Conservation (phyloP, 2,888 invertebrate genomes). For the Galeruca laticollis region DNA sequence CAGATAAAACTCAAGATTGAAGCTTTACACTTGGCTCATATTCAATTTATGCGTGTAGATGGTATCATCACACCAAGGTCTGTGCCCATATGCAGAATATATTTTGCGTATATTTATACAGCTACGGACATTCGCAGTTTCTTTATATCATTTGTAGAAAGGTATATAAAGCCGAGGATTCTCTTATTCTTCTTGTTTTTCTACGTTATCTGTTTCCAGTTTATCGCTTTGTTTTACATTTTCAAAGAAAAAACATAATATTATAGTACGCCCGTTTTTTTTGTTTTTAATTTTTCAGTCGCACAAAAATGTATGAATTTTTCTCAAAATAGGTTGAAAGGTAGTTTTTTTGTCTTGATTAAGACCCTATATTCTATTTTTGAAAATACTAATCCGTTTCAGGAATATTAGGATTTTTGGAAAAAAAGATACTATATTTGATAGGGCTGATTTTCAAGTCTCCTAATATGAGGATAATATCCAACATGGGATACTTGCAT, state of each 20-base stretch:
- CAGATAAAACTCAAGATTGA: constrained; percentile 39
- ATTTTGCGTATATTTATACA: constrained; percentile 40
- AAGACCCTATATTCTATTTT: no score
- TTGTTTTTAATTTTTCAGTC: no score
- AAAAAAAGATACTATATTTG: no score
- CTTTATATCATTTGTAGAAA: constrained; percentile 36
- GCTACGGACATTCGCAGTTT: constrained; percentile 23
- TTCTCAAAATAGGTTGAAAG: no score
- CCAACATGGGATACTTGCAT: no score
- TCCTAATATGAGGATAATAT: no score
- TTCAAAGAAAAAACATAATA: not conserved
- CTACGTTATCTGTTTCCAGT: constrained; percentile 2
- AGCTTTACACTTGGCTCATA: constrained; percentile 42
- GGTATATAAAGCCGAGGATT: constrained; percentile 21
- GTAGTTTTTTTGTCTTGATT: no score
- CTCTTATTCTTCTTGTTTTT: constrained; percentile 12
- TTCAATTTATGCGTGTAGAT: constrained; percentile 45
- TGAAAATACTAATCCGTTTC: no score
- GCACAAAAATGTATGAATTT: no score
- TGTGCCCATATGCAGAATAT: constrained; percentile 35
- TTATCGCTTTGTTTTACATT: constrained; percentile 17
- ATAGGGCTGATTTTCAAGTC: no score
- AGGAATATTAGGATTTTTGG: no score
- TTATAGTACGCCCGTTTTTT: no score
- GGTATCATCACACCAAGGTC: constrained; percentile 39